Evolutionary conservation across 2,888 invertebrate species (phyloP).

Genomic region (Apantesis nais): DNA sequence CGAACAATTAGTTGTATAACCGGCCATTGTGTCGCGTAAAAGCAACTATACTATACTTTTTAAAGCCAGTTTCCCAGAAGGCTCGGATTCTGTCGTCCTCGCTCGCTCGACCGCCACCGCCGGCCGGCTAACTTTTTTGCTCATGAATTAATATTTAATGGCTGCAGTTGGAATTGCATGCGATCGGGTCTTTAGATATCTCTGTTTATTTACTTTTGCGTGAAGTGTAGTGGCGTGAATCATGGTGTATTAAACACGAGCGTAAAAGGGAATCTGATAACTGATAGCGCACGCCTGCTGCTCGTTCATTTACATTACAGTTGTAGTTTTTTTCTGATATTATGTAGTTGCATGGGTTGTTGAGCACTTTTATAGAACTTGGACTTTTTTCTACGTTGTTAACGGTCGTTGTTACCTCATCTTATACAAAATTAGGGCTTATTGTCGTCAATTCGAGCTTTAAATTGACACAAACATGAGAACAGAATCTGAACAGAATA

Average conservation of each 20-base stretch:
- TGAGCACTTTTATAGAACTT: background rate
- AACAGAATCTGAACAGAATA: background rate
- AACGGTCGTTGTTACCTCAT: background rate
- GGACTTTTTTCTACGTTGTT: background rate
- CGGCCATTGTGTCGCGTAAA: slow-evolving; percentile 74
- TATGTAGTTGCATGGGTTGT: background rate
- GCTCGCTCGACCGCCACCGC: slow-evolving; percentile 45
- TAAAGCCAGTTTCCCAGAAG: slow-evolving; percentile 77
- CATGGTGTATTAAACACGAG: slow-evolving; percentile 47
- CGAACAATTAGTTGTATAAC: slow-evolving; percentile 81
- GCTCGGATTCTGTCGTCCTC: slow-evolving; percentile 60
- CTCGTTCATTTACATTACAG: slow-evolving; percentile 7
- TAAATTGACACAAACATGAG: background rate
- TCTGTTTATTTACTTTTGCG: slow-evolving; percentile 64
- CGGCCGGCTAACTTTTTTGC: slow-evolving; percentile 66
- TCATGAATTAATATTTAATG: slow-evolving; percentile 76
- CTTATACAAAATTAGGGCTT: background rate
- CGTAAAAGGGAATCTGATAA: slow-evolving; percentile 41
- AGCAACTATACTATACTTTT: slow-evolving; percentile 65
- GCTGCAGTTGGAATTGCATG: slow-evolving; percentile 69
- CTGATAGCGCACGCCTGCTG: slow-evolving; percentile 44
- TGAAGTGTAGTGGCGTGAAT: slow-evolving; percentile 53
- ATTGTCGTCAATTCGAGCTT: background rate
- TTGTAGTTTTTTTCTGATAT: slow-evolving; percentile 3
- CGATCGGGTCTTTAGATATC: slow-evolving; percentile 67